Percentiles rank a stretch among this genome's conserved stretches.
Conservation (phyloP, 2,888 invertebrate genomes). For the Ceratothoa steindachneri region DNA sequence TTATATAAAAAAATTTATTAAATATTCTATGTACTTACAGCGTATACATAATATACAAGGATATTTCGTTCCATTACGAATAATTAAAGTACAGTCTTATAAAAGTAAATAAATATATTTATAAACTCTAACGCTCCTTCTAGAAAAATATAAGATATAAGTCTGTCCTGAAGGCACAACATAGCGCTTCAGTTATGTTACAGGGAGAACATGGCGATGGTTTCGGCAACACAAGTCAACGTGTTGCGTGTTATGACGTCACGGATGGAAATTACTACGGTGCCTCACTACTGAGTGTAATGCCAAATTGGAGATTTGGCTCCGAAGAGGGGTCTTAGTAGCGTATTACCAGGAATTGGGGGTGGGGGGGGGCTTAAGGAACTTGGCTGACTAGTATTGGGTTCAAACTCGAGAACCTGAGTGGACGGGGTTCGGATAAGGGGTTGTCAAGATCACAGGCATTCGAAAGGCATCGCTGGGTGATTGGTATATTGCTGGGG, state of each 20-base stretch:
- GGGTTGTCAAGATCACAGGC: conserved; percentile 26
- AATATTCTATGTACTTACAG: neutral
- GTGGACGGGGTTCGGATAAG: neutral
- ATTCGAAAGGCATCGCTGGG: conserved; percentile 30
- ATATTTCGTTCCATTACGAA: too few relatives aligned
- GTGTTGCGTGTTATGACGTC: too few relatives aligned
- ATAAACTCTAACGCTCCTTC: neutral
- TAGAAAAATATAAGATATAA: neutral
- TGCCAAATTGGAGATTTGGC: too few relatives aligned
- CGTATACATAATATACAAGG: neutral
- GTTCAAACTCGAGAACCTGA: neutral
- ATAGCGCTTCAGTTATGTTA: too few relatives aligned
- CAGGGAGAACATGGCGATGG: too few relatives aligned
- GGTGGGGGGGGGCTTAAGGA: neutral
- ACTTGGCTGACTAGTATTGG: neutral
- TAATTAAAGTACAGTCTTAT: neutral
- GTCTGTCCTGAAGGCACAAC: too few relatives aligned
- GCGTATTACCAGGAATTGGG: too few relatives aligned
- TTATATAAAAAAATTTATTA: neutral
- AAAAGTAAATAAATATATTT: neutral
- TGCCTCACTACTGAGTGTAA: too few relatives aligned
- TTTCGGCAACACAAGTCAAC: too few relatives aligned
- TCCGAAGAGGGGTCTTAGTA: too few relatives aligned
- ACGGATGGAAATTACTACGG: too few relatives aligned
- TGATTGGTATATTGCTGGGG: conserved; percentile 27